These are phyloP conservation scores for Atopsyche davidsoni DNA, from an alignment of 1,140 invertebrate species.

Conservation along the genomic window DNA sequence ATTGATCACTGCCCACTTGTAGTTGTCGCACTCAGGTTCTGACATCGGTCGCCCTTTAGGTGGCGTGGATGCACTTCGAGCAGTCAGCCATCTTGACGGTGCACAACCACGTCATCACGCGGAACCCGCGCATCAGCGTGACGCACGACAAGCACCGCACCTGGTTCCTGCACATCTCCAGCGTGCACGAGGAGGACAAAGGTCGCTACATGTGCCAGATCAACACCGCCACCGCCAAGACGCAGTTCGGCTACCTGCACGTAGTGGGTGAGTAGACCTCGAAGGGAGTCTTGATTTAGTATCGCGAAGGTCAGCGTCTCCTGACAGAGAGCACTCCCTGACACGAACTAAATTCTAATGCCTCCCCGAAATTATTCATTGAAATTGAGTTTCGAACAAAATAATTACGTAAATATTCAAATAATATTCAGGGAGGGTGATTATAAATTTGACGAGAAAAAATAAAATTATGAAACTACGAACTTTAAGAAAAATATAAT, in stretches of 20 bases:
- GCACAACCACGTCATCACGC: conserved; percentile 86
- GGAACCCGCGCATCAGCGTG: conserved; percentile 85
- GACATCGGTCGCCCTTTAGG: no score
- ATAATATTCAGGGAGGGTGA: no score
- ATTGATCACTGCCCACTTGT: no score
- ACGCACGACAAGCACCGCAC: conserved; percentile 82
- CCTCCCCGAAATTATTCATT: no score
- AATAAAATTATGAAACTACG: conserved; percentile 6
- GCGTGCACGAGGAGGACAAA: conserved; percentile 84
- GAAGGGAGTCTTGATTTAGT: no score
- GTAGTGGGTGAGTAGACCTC: conserved; percentile 79
- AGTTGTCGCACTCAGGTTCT: no score
- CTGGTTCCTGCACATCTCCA: conserved; percentile 86
- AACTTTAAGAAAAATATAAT: conserved; percentile 7
- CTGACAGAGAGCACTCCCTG: no score
- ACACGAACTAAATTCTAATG: no score
- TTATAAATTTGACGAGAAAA: no score
- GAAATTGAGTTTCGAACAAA: no score
- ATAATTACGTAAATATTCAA: no score
- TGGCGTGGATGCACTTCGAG: conserved; percentile 93
- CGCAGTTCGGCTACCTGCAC: conserved; percentile 85
- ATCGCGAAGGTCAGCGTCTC: no score
- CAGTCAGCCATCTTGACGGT: conserved; percentile 89
- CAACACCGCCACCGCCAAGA: conserved; percentile 88
- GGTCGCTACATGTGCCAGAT: conserved; percentile 95